Conservation (phyloP, 2,113 vertebrate species). For the Canis aureus region DNA sequence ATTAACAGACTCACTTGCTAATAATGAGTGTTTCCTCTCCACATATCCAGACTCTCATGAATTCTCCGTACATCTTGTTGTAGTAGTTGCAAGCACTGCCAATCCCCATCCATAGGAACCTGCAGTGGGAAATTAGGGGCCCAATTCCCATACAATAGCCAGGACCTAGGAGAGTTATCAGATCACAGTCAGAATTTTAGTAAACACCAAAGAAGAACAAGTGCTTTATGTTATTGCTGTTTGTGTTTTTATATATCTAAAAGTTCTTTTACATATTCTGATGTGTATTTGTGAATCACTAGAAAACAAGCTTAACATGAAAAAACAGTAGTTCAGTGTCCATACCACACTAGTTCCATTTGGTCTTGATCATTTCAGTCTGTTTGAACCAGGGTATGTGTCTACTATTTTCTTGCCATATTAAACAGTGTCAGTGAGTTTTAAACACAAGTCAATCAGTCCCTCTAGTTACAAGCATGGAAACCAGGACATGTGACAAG, state of each 20-base stretch:
- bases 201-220: background rate
- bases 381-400: background rate
- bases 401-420: background rate
- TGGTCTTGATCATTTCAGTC: background rate
- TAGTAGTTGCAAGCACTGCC: constrained; percentile 97
- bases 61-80: constrained; percentile 94
- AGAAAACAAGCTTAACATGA: background rate
- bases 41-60: constrained; percentile 96
- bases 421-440: background rate
- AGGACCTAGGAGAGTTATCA: constrained; percentile 89
- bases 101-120: constrained; percentile 96
- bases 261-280: background rate
- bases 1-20: constrained; percentile 91
- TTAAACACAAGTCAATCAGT: background rate
- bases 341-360: background rate
- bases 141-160: constrained; percentile 94
- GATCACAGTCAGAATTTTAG: background rate
- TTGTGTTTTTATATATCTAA: background rate
- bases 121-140: constrained; percentile 92
- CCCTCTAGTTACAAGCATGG: background rate
- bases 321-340: accelerated
- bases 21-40: constrained; percentile 97
- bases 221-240: background rate
- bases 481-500: background rate
- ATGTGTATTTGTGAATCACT: background rate